Evolutionary conservation across 2,888 invertebrate genomes (phyloP).

Genomic region (Hirtodrosophila cameraria): DNA sequence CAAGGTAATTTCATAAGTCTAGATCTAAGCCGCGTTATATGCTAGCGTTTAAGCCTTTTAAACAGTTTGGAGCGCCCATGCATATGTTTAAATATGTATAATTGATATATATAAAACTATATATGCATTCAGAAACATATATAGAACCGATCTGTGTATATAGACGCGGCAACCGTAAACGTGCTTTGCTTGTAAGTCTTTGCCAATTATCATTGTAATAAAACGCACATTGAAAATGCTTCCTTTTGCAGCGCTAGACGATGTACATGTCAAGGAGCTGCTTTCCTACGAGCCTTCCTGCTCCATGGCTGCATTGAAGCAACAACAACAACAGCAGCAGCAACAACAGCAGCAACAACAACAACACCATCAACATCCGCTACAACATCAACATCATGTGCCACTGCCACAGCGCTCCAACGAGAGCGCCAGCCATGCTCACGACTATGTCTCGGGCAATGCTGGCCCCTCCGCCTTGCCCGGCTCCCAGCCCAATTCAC

Average conservation of each 20-base stretch:
- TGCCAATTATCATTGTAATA: constrained; percentile 78
- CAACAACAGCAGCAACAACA: constrained; percentile 55
- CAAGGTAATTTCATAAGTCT: constrained; percentile 73
- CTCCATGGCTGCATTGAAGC: constrained; percentile 62
- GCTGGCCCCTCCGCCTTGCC: constrained; percentile 20
- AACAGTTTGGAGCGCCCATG: constrained; percentile 22
- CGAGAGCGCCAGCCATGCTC: constrained; percentile 62
- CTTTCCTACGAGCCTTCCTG: constrained; percentile 76
- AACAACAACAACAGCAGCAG: constrained; percentile 64
- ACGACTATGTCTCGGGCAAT: constrained; percentile 49
- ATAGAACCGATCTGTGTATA: constrained; percentile 61
- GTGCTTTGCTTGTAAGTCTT: constrained; percentile 82
- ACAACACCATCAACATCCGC: constrained; percentile 52
- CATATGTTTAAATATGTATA: constrained; percentile 32
- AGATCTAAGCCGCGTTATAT: constrained; percentile 59
- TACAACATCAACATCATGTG: constrained; percentile 57
- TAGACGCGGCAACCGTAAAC: constrained; percentile 75
- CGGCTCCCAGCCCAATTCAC: constrained; percentile 61
- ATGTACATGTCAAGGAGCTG: constrained; percentile 67
- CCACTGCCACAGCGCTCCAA: constrained; percentile 73
- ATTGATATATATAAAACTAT: constrained; percentile 26
- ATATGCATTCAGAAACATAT: constrained; percentile 42
- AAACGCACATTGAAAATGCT: constrained; percentile 81
- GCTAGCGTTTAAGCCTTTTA: constrained; percentile 67
- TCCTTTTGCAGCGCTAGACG: constrained; percentile 78